Base-by-base conservation (phyloP, 2,113 vertebrate species). In the Phylloscopus trochilus region DNA sequence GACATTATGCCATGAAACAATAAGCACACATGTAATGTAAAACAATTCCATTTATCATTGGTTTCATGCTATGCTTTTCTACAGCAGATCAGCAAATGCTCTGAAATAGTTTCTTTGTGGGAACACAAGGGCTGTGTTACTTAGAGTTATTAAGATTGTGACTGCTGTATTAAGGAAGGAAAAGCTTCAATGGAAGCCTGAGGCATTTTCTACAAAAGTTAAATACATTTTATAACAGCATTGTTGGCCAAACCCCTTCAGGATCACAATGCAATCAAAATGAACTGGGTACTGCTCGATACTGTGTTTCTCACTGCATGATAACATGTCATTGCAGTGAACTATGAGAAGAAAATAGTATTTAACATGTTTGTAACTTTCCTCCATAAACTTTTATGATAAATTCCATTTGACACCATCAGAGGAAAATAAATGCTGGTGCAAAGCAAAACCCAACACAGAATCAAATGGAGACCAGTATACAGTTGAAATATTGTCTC, bases 141-240 rank as follows among this genome's bases (percentile, higher is more conserved):
- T 74, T 69, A 18, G 63, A 74, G 53, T 69, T 89, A 51, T 41
- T 76, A 66, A 69, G 52, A 33, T 55, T 87, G 46, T 62, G 74
- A 39, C 66, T 74, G 76, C 60, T 75, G 27, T 82, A 67, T 78
- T 75, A 51, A 52, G 88, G 88, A 96, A 91, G 75, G 97, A 96
- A 96, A 78, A 91, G 63, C 59, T 75, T 92, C 79, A 89, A 73
- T 92, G 56, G 92, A 64, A 43, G 37, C 59, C 27, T 44, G 37
- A 67, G 66, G 68, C 30, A 26, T 96, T 97, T 97, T 96, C 84
- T 95, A 78, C 73, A 76, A 18, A 84, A 62, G 58, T 55, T 9
- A 58, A 76, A 26, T 46, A 37, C 28, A 44, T 94, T 82, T 89
- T 91, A 59, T 37, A 90, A 68, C 5, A 10, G 24, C 63, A 92